These are phyloP conservation scores for Tragelaphus buxtoni DNA, from an alignment of 2,113 vertebrate genomes.

Conservation along the genomic window DNA sequence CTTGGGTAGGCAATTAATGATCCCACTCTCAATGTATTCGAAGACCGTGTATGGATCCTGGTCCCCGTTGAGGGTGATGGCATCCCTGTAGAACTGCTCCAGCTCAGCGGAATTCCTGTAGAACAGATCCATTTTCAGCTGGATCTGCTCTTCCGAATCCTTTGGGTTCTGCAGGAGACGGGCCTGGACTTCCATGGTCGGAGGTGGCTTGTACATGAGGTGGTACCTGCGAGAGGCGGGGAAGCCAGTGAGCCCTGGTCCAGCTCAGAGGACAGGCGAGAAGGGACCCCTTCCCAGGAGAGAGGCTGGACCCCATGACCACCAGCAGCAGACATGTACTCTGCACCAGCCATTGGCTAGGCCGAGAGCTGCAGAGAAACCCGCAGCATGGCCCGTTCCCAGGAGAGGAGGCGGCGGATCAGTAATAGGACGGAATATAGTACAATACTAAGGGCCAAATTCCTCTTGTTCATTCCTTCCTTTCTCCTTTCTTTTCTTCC, in stretches of 20 bases:
- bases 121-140: slow-evolving; percentile 72
- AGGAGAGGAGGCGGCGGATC: accelerated
- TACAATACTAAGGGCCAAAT: accelerated
- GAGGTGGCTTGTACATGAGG: slow-evolving; percentile 83
- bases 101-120: slow-evolving; percentile 68
- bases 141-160: slow-evolving; percentile 78
- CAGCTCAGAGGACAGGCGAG: too few species aligned
- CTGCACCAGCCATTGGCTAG: background rate
- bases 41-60: slow-evolving; percentile 89
- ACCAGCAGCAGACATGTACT: background rate
- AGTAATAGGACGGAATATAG: accelerated
- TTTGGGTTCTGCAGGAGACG: slow-evolving; percentile 85
- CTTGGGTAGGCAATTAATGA: slow-evolving; percentile 81
- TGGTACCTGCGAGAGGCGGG: slow-evolving; percentile 83
- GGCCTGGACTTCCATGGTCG: slow-evolving; percentile 79
- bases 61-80: slow-evolving; percentile 85
- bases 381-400: background rate
- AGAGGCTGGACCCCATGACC: background rate
- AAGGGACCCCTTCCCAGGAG: background rate
- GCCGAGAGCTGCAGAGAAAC: background rate
- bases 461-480: background rate
- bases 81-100: slow-evolving; percentile 81
- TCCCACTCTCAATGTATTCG: slow-evolving; percentile 88
- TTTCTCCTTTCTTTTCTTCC: background rate
- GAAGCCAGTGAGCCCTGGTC: accelerated